Percentiles rank a stretch among this genome's conserved stretches.
These are phyloP conservation scores for Eubasilissa regina DNA, from an alignment of 1,140 invertebrate genomes.

Conservation along the genomic window DNA sequence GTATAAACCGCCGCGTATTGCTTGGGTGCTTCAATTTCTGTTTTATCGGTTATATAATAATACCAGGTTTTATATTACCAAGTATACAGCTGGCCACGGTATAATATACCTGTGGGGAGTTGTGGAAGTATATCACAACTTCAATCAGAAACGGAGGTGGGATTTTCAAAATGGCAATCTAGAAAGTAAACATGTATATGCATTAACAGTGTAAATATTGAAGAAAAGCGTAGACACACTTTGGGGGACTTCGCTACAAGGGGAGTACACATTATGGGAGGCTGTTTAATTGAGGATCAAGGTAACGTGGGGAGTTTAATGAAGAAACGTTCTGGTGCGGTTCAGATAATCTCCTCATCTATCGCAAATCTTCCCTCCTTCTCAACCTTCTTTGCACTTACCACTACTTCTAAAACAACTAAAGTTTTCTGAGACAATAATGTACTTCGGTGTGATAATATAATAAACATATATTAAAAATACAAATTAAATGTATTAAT, in stretches of 20 bases:
- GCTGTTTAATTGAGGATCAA: background rate
- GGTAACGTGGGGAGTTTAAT: slow-evolving; percentile 4
- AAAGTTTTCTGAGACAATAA: no score
- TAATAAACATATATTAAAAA: no score
- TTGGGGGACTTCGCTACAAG: background rate
- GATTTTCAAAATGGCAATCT: slow-evolving; percentile 42
- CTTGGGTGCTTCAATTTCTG: no score
- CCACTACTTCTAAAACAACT: no score
- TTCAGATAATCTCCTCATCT: background rate
- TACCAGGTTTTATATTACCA: no score
- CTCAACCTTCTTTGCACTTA: no score
- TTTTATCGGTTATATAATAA: no score
- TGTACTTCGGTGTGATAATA: no score
- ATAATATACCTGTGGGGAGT: background rate
- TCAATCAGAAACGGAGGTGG: slow-evolving; percentile 1
- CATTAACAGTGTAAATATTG: slow-evolving; percentile 43
- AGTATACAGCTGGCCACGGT: no score
- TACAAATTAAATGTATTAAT: no score
- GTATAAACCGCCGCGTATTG: no score
- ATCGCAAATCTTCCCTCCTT: no score
- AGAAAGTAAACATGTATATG: slow-evolving; percentile 41
- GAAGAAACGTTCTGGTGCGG: background rate
- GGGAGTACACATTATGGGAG: background rate
- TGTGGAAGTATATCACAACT: background rate
- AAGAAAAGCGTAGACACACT: background rate